Conservation (phyloP, 2,113 vertebrate genomes). For the Amblyopsis rosae region DNA sequence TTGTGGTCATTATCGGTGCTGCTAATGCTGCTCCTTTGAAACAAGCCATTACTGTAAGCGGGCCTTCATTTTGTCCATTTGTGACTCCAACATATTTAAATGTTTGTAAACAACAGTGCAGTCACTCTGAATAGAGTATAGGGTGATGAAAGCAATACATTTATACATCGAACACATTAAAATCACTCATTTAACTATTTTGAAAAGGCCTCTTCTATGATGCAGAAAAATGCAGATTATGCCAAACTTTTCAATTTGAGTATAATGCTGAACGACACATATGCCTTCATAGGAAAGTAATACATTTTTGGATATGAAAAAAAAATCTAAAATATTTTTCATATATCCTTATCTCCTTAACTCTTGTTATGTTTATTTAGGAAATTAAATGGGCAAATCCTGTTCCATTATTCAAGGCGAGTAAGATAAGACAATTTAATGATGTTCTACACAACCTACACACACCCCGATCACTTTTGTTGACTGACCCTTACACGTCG, state of each 20-base stretch:
- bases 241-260: not conserved
- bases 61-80: conserved; percentile 2
- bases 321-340: too few species aligned
- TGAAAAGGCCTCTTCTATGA: conserved; percentile 56
- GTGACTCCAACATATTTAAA: conserved; percentile 12
- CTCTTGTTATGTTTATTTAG: conserved; percentile 63
- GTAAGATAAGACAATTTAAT: too few species aligned
- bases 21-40: conserved; percentile 23
- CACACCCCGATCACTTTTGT: too few species aligned
- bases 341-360: not conserved
- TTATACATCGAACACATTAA: conserved; percentile 51
- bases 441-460: too few species aligned
- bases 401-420: conserved; percentile 18
- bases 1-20: conserved; percentile 29
- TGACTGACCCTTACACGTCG: too few species aligned
- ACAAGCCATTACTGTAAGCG: conserved; percentile 9
- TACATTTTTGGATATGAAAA: too few species aligned
- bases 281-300: conserved; percentile 69
- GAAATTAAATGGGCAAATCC: conserved; percentile 40
- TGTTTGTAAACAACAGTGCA: conserved; percentile 39
- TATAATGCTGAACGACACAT: conserved; percentile 26
- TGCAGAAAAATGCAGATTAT: conserved; percentile 68
- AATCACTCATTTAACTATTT: conserved; percentile 44
- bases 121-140: conserved; percentile 30
- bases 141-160: conserved; percentile 27